A percentile compares a stretch with the other conserved stretches of the same genome.
Evolutionary conservation across 2,113 vertebrate species (phyloP).

Genomic region (Tragelaphus imberbis): DNA sequence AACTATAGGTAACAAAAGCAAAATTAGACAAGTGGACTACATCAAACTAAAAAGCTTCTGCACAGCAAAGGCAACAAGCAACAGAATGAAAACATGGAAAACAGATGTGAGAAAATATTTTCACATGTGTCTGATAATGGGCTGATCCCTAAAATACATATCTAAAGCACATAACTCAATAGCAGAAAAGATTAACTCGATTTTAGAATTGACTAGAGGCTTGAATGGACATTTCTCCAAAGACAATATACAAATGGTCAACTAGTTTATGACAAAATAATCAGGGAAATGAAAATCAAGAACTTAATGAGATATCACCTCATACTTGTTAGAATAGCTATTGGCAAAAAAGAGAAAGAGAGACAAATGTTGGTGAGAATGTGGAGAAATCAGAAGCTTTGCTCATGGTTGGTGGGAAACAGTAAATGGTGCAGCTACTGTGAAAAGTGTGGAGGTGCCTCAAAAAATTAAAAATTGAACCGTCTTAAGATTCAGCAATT

Average conservation of each 20-base stretch:
- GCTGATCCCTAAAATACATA: background rate
- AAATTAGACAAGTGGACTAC: background rate
- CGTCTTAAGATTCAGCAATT: background rate
- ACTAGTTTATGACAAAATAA: background rate
- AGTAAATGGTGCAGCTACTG: background rate
- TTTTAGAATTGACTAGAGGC: background rate
- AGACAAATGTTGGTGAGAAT: background rate
- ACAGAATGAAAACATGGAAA: background rate
- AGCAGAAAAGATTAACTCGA: background rate
- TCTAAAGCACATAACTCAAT: background rate
- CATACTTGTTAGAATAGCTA: background rate
- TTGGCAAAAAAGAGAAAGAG: background rate
- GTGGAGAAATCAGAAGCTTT: background rate
- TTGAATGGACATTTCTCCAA: background rate
- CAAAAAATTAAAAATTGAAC: background rate
- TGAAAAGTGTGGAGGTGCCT: background rate
- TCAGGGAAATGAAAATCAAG: background rate
- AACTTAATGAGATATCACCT: background rate
- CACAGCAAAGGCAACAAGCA: background rate
- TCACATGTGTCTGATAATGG: background rate
- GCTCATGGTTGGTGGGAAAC: background rate
- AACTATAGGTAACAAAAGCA: background rate
- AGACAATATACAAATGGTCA: background rate
- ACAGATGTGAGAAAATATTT: background rate
- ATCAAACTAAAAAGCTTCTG: background rate